A percentile compares a stretch with the other conserved stretches of the same genome.
Evolutionary conservation across 2,113 vertebrate genomes (phyloP).

Genomic region (Phylloscopus trochiloides): DNA sequence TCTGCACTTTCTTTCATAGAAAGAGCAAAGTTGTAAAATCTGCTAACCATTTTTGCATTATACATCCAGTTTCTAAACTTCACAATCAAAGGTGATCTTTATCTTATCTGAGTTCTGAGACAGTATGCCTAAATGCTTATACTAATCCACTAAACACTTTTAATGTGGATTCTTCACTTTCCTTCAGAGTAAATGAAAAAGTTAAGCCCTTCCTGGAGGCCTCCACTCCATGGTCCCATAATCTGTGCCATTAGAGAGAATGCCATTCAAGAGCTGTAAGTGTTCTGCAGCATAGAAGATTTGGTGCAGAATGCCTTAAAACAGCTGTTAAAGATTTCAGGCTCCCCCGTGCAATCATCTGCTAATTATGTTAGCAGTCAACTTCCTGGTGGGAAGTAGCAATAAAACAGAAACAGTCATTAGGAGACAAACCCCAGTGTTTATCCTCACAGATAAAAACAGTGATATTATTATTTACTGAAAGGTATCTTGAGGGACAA

Average conservation of each 20-base stretch:
- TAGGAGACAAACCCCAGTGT: slow-evolving; percentile 31
- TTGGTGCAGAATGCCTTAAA: slow-evolving; percentile 30
- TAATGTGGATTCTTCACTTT: neutral
- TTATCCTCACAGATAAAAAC: slow-evolving; percentile 38
- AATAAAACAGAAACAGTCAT: slow-evolving; percentile 63
- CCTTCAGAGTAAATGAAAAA: neutral
- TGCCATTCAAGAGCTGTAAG: neutral
- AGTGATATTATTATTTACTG: slow-evolving; percentile 35
- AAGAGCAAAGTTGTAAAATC: neutral
- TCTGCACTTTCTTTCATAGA: neutral
- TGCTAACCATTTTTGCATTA: neutral
- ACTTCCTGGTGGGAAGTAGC: slow-evolving; percentile 59
- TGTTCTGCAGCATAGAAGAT: neutral
- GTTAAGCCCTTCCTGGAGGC: neutral
- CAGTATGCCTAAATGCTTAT: neutral
- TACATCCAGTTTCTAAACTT: neutral
- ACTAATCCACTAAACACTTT: neutral
- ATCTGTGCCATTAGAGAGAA: neutral
- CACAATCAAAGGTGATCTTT: neutral
- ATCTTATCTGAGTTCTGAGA: neutral
- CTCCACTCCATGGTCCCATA: neutral
- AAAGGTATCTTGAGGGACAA: neutral
- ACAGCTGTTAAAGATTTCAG: slow-evolving; percentile 48
- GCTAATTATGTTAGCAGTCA: slow-evolving; percentile 62
- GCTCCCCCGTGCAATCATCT: slow-evolving; percentile 40